Evolutionary conservation across 2,888 invertebrate species (phyloP).

Genomic region (Isoperla grammatica): DNA sequence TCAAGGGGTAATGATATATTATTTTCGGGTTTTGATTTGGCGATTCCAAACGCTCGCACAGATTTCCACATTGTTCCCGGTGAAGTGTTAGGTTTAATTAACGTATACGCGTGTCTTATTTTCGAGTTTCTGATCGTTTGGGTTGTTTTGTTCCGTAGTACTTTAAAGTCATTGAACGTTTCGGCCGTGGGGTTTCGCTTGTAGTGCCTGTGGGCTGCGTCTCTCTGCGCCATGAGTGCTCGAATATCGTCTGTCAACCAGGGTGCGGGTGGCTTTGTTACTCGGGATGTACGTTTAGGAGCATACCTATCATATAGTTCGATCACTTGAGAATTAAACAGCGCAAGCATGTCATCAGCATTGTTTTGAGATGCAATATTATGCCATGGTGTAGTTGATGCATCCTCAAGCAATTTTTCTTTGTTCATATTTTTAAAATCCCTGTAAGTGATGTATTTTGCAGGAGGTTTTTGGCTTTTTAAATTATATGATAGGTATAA

Average conservation of each 20-base stretch:
- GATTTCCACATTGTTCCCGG: no score
- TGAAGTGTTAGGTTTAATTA: no score
- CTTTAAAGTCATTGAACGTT: no score
- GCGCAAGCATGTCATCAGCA: no score
- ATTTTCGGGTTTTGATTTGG: no score
- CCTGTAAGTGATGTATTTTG: not conserved
- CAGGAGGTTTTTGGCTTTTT: not conserved
- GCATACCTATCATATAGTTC: not conserved
- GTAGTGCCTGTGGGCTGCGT: not conserved
- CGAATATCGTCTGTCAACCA: constrained; percentile 7
- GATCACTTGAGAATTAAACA: no score
- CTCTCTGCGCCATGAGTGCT: not conserved
- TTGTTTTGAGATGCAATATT: no score
- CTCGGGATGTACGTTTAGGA: not conserved
- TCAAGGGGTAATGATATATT: no score
- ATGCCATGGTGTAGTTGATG: not conserved
- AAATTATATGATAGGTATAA: not conserved
- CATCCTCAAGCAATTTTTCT: not conserved
- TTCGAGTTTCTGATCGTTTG: no score
- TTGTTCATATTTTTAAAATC: not conserved
- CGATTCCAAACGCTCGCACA: no score
- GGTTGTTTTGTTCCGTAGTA: no score
- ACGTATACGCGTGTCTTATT: no score
- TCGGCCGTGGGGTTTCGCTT: not conserved
- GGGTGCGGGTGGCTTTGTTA: not conserved